phyloP scores from a whole-genome alignment of 2,888 invertebrate genomes.

The Ichneumoninae sp. region DNA sequence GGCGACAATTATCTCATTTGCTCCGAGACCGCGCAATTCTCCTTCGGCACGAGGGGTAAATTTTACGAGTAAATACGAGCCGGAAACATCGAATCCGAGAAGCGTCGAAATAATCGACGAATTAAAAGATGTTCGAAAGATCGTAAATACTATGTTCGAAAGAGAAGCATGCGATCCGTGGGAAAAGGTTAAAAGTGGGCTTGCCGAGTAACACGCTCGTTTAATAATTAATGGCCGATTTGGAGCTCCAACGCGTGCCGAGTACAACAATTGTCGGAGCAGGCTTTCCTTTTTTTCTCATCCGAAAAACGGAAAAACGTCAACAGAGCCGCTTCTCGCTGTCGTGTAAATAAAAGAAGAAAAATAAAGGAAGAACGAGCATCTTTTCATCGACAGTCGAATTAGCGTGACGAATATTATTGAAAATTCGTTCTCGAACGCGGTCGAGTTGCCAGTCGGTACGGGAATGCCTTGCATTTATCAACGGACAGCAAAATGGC shows the following conservation, averaged over 20 bases:
- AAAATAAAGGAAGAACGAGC: background rate
- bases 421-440: constrained; percentile 70
- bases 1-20: too few species aligned
- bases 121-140: too few species aligned
- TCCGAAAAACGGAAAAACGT: background rate
- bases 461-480: constrained; percentile 83
- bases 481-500: constrained; percentile 85
- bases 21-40: too few species aligned
- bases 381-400: constrained; percentile 14
- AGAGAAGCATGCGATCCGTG: background rate
- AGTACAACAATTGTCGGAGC: too few species aligned
- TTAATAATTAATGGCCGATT: constrained; percentile 53
- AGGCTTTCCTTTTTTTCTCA: too few species aligned
- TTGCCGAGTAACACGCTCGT: background rate
- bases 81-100: too few species aligned
- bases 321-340: background rate
- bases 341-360: background rate
- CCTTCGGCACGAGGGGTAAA: too few species aligned
- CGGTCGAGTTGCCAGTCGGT: constrained; percentile 81
- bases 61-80: too few species aligned
- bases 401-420: constrained; percentile 56
- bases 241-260: background rate
- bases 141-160: background rate
- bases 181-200: constrained; percentile 40
- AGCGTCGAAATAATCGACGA: too few species aligned